Base-by-base conservation (phyloP, 92 coral and sea anemone genomes). In the Palythoa heliodiscus region DNA sequence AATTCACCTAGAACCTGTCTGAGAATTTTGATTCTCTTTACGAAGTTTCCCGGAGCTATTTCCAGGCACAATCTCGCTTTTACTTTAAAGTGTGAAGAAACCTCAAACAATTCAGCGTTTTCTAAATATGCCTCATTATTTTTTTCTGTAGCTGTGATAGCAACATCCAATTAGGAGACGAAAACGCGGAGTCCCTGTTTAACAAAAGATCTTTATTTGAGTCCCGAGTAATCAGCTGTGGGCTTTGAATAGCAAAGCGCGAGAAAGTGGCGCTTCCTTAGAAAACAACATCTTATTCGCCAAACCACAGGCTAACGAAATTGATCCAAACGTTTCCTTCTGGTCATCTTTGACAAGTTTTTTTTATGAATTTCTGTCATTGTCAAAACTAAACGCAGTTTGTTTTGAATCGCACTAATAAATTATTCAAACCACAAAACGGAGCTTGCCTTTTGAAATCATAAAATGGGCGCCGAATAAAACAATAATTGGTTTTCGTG, bases 371-470 rank as follows among this genome's bases (percentile, higher is more conserved):
- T 24, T 53, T 24, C 11, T 76, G 81, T 76, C 67, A 37, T 35
- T 25, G 66, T 66, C 60, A 24, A 64, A 70, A 38, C 53, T 64
- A 23, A 40, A 47, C 19, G 11, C 55, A 66, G 75, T 66, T 17
- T 78, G 83, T 78, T 78, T 78, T 78, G 71, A 78, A 63, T 63
- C 39, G 39, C 7, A 35, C 74, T 80, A 64, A 80, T 80, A 52
- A 64, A 80, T 80, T 80, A 80, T 80, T 80, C 84, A 80, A 48
- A 63, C 58, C 5, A 23, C 84, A 80, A 48, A 80, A 64, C 84
- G 73, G 84, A 66, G 74, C 84, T 80, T 80, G 72, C 84, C 74
- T 66, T 80, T 63, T 80, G 84, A 80, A 63, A 80, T 80, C 73
- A 66, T 80, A 43, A 80, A 80, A 80, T 66, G 74, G 84, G 43